A percentile compares a stretch with the other conserved stretches of the same genome.
Evolutionary conservation across 2,888 invertebrate genomes (phyloP).

Genomic region (Parascotia fuliginaria): DNA sequence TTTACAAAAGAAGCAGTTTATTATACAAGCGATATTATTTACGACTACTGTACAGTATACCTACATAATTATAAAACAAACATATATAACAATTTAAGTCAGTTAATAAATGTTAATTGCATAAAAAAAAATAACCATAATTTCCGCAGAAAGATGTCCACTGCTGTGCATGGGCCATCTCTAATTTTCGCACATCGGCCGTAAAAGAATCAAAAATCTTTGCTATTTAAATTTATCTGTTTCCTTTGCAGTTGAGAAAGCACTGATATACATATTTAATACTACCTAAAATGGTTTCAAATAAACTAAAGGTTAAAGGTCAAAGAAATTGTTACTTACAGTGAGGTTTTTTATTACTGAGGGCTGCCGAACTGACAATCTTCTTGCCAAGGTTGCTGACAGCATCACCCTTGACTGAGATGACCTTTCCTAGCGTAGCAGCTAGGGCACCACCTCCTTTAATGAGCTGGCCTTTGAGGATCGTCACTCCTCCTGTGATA

Average conservation of each 20-base stretch:
- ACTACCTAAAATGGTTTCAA: too few species aligned
- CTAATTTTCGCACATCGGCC: too few species aligned
- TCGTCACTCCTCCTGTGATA: conserved; percentile 94
- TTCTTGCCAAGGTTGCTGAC: conserved; percentile 92
- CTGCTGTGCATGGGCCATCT: too few species aligned
- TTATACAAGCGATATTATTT: not conserved
- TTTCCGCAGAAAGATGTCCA: too few species aligned
- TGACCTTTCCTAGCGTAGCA: conserved; percentile 82
- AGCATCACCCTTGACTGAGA: conserved; percentile 91
- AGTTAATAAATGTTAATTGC: too few species aligned
- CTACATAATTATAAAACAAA: too few species aligned
- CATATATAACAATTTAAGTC: too few species aligned
- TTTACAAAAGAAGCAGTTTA: not conserved
- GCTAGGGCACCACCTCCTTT: conserved; percentile 91
- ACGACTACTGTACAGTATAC: not conserved
- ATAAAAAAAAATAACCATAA: too few species aligned
- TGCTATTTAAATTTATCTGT: too few species aligned
- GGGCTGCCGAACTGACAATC: conserved; percentile 90
- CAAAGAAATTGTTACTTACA: conserved; percentile 52
- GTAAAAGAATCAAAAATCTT: too few species aligned
- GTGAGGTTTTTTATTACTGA: conserved; percentile 81
- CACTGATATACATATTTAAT: too few species aligned
- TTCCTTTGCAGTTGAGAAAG: too few species aligned
- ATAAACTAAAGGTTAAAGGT: not conserved
- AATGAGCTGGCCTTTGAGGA: conserved; percentile 94